Percentiles rank a stretch among this genome's conserved stretches.
phyloP scores from a whole-genome alignment of 2,797 vertebrate species.

The Morelia viridis region DNA sequence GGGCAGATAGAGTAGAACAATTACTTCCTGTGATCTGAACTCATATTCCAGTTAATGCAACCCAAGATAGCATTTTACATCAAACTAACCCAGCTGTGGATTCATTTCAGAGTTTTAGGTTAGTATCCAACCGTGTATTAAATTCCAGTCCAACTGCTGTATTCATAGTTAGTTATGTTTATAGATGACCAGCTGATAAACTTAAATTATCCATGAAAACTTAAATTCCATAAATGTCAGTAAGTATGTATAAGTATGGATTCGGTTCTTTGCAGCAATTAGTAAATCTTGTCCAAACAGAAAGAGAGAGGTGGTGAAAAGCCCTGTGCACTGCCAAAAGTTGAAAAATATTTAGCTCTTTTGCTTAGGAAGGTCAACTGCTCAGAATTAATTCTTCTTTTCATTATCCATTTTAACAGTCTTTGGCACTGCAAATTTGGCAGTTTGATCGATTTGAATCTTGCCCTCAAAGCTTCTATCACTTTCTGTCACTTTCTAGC shows the following conservation, averaged over 20 bases:
- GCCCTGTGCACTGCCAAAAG: background rate
- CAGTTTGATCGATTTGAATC: slow-evolving; percentile 36
- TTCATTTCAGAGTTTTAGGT: background rate
- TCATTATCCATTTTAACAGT: slow-evolving; percentile 50
- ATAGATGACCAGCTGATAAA: background rate
- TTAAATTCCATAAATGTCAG: background rate
- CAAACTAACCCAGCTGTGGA: background rate
- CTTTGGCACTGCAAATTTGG: slow-evolving; percentile 19
- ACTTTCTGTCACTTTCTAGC: background rate
- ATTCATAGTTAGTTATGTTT: background rate
- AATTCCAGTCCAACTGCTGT: background rate
- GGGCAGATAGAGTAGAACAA: background rate
- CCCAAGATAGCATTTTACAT: background rate
- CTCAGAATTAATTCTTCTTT: slow-evolving; percentile 56
- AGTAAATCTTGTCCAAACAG: background rate
- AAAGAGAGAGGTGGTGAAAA: background rate
- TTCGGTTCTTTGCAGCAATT: background rate
- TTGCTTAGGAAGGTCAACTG: slow-evolving; percentile 1
- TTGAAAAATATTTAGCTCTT: background rate
- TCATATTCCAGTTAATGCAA: background rate
- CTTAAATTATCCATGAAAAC: background rate
- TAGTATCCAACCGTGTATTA: background rate
- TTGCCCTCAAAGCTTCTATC: slow-evolving; percentile 45
- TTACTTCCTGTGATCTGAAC: background rate
- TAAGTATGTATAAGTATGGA: background rate